Conservation (phyloP, 2,888 invertebrate genomes). For the Hemicrepidius hirtus region DNA sequence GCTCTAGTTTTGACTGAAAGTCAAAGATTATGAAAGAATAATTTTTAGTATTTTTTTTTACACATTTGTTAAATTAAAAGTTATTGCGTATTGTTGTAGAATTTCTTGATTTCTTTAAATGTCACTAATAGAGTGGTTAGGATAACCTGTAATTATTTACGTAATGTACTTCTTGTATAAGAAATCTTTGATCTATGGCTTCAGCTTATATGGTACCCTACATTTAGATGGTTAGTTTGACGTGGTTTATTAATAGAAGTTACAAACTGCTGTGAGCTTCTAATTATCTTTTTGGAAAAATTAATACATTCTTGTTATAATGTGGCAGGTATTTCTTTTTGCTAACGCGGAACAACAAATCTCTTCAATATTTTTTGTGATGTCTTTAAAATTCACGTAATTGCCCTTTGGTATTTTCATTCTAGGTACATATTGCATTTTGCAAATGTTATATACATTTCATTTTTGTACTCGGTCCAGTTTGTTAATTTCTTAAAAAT, state of each 20-base stretch:
- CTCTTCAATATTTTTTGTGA: neutral
- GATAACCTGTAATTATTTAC: slow-evolving; percentile 21
- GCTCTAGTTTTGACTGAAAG: neutral
- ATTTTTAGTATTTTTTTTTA: neutral
- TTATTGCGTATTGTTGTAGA: slow-evolving; percentile 7
- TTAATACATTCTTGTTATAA: neutral
- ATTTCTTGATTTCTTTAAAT: slow-evolving; percentile 10
- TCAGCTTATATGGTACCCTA: slow-evolving; percentile 5
- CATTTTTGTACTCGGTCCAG: too few species aligned
- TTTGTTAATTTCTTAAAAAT: too few species aligned
- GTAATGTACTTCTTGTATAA: neutral
- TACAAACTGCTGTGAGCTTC: neutral
- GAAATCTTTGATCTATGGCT: slow-evolving; percentile 19
- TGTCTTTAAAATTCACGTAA: too few species aligned
- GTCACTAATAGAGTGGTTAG: slow-evolving; percentile 16
- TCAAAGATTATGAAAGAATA: neutral
- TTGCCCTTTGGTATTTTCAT: too few species aligned
- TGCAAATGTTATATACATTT: too few species aligned
- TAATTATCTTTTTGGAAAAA: slow-evolving; percentile 2
- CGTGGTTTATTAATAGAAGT: slow-evolving; percentile 14
- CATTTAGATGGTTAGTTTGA: slow-evolving; percentile 5
- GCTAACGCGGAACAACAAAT: neutral
- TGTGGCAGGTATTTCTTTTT: neutral
- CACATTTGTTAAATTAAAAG: neutral
- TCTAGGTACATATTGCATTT: too few species aligned